Evolutionary conservation across 2,888 invertebrate genomes (phyloP).

Genomic region (Aplocera efformata): DNA sequence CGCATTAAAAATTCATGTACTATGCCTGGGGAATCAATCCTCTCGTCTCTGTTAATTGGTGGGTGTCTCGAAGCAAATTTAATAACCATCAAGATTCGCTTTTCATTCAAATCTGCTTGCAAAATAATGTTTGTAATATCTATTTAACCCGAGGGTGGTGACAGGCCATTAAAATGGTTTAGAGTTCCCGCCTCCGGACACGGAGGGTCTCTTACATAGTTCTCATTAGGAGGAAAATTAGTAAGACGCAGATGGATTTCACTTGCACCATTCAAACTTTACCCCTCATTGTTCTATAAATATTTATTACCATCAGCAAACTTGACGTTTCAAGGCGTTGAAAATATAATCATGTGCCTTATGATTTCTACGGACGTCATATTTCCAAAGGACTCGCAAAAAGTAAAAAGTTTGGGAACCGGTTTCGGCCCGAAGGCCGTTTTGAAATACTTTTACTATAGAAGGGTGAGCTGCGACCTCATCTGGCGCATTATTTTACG

Average conservation of each 20-base stretch:
- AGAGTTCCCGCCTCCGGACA: conserved; percentile 67
- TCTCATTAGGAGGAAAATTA: conserved; percentile 70
- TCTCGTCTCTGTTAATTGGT: conserved; percentile 29
- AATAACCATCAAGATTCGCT: conserved; percentile 33
- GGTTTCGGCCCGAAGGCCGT: conserved; percentile 57
- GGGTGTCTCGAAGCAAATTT: conserved; percentile 31
- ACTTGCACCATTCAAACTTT: conserved; percentile 35
- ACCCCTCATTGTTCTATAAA: too few relatives aligned
- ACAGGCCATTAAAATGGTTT: conserved; percentile 66
- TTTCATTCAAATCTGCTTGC: conserved; percentile 48
- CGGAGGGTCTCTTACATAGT: conserved; percentile 50
- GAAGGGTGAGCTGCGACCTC: conserved; percentile 50
- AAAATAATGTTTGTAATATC: conserved; percentile 49
- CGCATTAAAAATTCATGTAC: conserved; percentile 10
- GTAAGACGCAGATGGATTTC: conserved; percentile 50
- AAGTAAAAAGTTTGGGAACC: conserved; percentile 36
- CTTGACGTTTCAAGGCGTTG: too few relatives aligned
- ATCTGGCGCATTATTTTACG: conserved; percentile 72
- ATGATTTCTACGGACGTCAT: too few relatives aligned
- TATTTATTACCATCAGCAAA: too few relatives aligned
- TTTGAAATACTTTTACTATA: conserved; percentile 64
- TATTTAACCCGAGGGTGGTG: conserved; percentile 59
- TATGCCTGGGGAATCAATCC: conserved; percentile 22
- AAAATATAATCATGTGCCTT: too few relatives aligned
- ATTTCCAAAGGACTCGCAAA: neutral